Base-by-base conservation (phyloP, 2,113 vertebrate species). In the Piaya cayana region DNA sequence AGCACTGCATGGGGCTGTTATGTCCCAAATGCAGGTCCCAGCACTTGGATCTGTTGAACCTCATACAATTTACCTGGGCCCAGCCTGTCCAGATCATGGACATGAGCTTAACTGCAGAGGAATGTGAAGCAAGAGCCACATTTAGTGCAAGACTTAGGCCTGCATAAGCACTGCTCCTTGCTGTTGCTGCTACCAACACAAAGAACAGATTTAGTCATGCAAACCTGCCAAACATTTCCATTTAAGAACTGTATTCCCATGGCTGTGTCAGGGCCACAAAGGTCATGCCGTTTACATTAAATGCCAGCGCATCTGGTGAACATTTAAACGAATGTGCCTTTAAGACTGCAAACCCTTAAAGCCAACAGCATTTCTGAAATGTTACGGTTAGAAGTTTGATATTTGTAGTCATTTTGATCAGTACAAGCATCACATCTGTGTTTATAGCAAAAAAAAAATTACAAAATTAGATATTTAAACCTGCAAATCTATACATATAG, bases 381-480 rank as follows among this genome's bases (percentile, higher is more conserved):
- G 5, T 42, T 75, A 50, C 45, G 65, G 75, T 45, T 62, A 58
- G 17, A 27, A 64, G 32, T 45, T 55, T 34, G 12, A 12, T 12
- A 65, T 32, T 32, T 88, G 42, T 36, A 80, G 23, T 45, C 62
- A 2, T 82, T 90, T 50, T 36, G 5, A 45, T 79, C 56, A 55
- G 39, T 5, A 3, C 8, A 62, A 62, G 26, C 37, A 18, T 67
- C 43, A 55, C 1, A 4, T 36, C 16, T 4, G 50, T 2, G 0
- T 42, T 88, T 17, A 79, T 11, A 90, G 58, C 4, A 34, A 42
- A 83, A n/a, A 72, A 5, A 12, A 4, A 26, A 55, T 77, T 45
- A 86, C 3, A 80, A 88, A 79, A 80, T 64, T 39, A 68, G 45
- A 86, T 81, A 64, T 59, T 30, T 26, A 65, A 52, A 36, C n/a